Base-by-base conservation (phyloP, 2,113 vertebrate genomes). In the Malurus cyaneus region DNA sequence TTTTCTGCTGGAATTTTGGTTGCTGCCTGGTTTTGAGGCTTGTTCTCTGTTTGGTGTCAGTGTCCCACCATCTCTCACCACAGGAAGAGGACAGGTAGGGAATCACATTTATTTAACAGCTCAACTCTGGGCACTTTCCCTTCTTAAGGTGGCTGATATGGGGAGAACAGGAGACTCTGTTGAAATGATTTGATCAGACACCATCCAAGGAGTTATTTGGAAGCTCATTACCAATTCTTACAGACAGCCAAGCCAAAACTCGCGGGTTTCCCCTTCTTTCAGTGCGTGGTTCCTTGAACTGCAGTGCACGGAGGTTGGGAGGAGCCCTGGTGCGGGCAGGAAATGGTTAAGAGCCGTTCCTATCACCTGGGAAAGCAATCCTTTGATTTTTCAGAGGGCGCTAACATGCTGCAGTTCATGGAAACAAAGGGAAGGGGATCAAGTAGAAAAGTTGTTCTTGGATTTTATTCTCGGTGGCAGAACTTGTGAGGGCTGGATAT, bases 301-400 rank as follows among this genome's bases (percentile, higher is more conserved):
- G 1, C 20, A 42, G 52, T 29, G 71, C 29, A 1, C 54, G 25
- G 76, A 14, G 50, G 56, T 17, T 62, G 95, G 95, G 95, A 93
- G 92, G 95, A 94, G 96, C 61, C 65, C 61, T 28, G 42, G 73
- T 41, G 34, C 61, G 61, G 94, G 79, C 97, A 97, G 94, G 92
- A 95, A 97, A 95, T 81, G 84, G 94, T 94, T 96, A 89, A 92
- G 57, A 81, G 84, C 71, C 39, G 69, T 92, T 94, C 80, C 4
- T 77, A 94, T 97, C 96, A 97, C 97, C 97, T 97, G 97, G 92
- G 83, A 91, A 93, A 96, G 96, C 87, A 54, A 94, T 93, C 66
- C 94, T 94, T 95, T 94, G 96, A 94, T 97, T 96, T 95, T 94
- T 96, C 91, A 78, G 88, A 97, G 93, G 96, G 96, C 93, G 94